A percentile compares a stretch with the other conserved stretches of the same genome.
phyloP scores from a whole-genome alignment of 2,113 vertebrate genomes.

The Anthoscopus minutus region DNA sequence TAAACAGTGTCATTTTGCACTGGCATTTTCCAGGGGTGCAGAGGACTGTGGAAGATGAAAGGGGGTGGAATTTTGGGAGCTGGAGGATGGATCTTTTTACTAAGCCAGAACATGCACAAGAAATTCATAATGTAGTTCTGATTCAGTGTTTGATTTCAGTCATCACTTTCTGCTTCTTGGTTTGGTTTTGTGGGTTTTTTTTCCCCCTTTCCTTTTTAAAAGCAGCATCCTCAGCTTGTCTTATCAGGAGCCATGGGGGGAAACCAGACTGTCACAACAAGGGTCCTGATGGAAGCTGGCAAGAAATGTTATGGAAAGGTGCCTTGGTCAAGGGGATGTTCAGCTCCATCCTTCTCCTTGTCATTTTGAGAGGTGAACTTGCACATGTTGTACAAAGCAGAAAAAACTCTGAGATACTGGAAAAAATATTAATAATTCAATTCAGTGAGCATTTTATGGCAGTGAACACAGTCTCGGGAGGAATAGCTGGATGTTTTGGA shows the following conservation, averaged over 20 bases:
- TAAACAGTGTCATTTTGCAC: background rate
- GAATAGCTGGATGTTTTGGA: background rate
- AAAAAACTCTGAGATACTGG: background rate
- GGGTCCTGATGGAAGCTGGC: background rate
- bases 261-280: background rate
- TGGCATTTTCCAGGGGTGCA: background rate
- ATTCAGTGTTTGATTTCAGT: background rate
- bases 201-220: background rate
- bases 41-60: background rate
- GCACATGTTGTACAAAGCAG: background rate
- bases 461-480: background rate
- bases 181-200: background rate
- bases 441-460: background rate
- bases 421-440: constrained; percentile 15
- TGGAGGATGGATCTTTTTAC: background rate
- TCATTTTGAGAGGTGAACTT: background rate
- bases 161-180: background rate
- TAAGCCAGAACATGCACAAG: background rate
- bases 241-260: background rate
- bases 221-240: background rate
- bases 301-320: background rate
- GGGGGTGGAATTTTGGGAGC: background rate
- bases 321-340: background rate
- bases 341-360: background rate
- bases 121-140: background rate